These are phyloP conservation scores for Pyrochroa serraticornis DNA, from an alignment of 2,888 invertebrate species.

Conservation along the genomic window DNA sequence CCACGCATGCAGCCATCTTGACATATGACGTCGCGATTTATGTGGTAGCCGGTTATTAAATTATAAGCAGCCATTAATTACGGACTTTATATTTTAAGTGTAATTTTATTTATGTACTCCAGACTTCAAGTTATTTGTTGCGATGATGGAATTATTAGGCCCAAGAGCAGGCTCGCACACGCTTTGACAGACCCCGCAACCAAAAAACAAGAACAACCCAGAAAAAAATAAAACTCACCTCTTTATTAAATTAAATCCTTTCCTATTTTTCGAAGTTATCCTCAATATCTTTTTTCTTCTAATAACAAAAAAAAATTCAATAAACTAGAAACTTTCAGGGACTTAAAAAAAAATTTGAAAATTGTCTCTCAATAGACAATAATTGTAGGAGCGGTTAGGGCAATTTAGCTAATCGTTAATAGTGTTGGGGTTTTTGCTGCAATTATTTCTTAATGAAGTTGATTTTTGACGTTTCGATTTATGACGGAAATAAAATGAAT, in stretches of 20 bases:
- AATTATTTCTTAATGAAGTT: background rate
- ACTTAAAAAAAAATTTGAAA: no score
- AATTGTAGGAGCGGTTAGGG: no score
- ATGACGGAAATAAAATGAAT: conserved; percentile 2
- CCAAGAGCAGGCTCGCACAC: conserved; percentile 1
- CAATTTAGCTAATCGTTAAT: no score
- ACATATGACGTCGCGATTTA: conserved; percentile 49
- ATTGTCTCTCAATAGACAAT: no score
- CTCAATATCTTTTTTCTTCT: no score
- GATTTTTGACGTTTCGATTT: background rate
- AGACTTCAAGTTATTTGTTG: conserved; percentile 24
- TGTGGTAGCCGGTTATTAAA: conserved; percentile 52
- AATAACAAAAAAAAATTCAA: no score
- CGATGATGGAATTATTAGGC: conserved; percentile 24
- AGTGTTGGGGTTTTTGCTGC: background rate
- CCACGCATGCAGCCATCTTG: conserved; percentile 49
- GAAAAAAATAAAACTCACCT: no score
- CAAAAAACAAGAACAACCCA: background rate
- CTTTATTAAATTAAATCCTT: no score
- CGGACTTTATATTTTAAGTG: conserved; percentile 49
- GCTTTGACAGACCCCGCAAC: conserved; percentile 1
- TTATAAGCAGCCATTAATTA: conserved; percentile 51
- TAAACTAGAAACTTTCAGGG: no score
- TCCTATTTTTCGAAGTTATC: no score
- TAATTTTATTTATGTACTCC: conserved; percentile 40